Evolutionary conservation across 2,888 invertebrate genomes (phyloP), one percentile per base, ranked within the genome.

Genomic region (Heliconius ethilla): DNA sequence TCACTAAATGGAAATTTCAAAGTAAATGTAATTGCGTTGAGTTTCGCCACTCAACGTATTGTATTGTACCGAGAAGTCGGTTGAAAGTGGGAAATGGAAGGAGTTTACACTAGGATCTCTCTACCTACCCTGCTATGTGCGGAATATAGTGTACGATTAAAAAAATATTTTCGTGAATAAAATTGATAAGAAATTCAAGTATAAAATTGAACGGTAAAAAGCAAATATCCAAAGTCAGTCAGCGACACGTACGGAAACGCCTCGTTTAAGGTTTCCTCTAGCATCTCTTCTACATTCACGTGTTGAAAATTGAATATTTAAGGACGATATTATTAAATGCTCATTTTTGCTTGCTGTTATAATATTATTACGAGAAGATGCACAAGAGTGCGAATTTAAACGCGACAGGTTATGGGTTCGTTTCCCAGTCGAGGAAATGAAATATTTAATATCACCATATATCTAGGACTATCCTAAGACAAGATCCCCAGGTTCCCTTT

Each of bases 161-260:
- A 55, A 55, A 55, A 51, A 55, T 22, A 55, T 15, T 15, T 45
- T 15, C 45, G 15, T 45, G 15, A 15, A 45, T 15, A 45, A 45
- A 15, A 45, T 45, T 18, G 45, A 45, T 62, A 62, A 62, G 11
- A 62, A 11, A 62, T 11, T n/a, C 3, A 3, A 62, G 10, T 62
- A n/a, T 59, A 59, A 59, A 59, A 70, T 74, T 70, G 65, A 74
- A 76, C 40, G 65, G 69, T 33, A 65, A 33, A 79, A 40, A 37
- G 75, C 25, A 70, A 75, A 73, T 76, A 66, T 77, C 55, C 75
- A 55, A 72, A 70, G 75, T 59, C 55, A 22, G 59, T 70, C 75
- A 72, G 74, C 27, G 67, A 37, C 75, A 75, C 75, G 63, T 79
- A 59, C 75, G 79, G 78, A 79, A 78, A 76, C n/a, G 63, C 55